Percentiles rank a stretch among this genome's conserved stretches.
Evolutionary conservation across 2,113 vertebrate species (phyloP).

Genomic region (Xiphias gladius): DNA sequence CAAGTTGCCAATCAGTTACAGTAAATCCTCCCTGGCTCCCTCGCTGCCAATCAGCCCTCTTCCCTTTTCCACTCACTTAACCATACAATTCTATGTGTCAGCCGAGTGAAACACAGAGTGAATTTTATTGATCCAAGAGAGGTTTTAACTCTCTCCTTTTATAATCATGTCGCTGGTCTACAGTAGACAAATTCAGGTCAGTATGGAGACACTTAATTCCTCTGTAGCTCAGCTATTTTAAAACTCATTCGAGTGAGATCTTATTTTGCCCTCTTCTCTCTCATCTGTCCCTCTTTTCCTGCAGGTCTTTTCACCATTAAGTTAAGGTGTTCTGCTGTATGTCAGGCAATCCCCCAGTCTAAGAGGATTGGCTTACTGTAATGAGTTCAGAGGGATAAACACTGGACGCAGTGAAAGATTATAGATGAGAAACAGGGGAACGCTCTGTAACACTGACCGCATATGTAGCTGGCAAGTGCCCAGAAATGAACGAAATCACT

Average conservation of each 20-base stretch:
- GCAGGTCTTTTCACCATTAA: background rate
- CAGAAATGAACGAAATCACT: background rate
- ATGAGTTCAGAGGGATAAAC: slow-evolving; percentile 15
- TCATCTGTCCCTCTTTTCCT: background rate
- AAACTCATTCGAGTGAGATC: background rate
- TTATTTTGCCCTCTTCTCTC: background rate
- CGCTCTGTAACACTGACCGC: background rate
- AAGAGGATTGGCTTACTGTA: slow-evolving; percentile 11
- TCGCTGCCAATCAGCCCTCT: slow-evolving; percentile 17
- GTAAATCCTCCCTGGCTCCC: slow-evolving; percentile 17
- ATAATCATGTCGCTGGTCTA: background rate
- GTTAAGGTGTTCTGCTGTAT: background rate
- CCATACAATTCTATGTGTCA: slow-evolving; percentile 9
- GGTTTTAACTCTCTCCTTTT: background rate
- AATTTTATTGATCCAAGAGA: slow-evolving; percentile 23
- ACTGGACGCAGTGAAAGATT: background rate
- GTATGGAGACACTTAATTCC: background rate
- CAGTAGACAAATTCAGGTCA: background rate
- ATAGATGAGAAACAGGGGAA: background rate
- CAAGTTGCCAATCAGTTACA: slow-evolving; percentile 22
- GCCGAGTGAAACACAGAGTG: background rate
- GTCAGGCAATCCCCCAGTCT: background rate
- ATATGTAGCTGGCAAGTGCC: background rate
- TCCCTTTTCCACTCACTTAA: slow-evolving; percentile 23
- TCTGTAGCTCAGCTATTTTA: background rate